Conservation (phyloP, 2,113 vertebrate genomes). For the Catharus fuscescens region DNA sequence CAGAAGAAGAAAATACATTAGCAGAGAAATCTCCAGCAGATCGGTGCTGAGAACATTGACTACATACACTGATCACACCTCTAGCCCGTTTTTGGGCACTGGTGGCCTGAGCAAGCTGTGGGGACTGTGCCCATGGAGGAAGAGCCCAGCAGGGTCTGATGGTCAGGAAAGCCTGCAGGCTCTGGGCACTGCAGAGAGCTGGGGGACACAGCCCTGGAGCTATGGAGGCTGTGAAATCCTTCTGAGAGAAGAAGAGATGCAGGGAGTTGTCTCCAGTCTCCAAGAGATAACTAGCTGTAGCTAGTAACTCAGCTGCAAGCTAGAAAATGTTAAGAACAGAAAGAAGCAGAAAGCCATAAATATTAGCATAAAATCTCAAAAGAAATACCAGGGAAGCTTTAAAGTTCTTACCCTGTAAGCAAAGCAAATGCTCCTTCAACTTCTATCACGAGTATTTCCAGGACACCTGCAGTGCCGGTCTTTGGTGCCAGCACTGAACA, state of each 20-base stretch:
- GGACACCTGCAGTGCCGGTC: neutral
- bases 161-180: accelerated
- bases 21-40: neutral
- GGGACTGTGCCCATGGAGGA: neutral
- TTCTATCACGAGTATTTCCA: neutral
- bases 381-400: neutral
- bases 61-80: accelerated
- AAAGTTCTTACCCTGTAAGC: neutral
- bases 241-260: neutral
- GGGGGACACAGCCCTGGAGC: neutral
- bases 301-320: neutral
- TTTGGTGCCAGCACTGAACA: neutral
- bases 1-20: neutral
- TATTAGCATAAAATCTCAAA: neutral
- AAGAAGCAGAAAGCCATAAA: neutral
- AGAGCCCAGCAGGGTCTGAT: neutral
- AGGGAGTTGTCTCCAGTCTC: neutral
- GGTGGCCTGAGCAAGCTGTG: neutral
- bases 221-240: neutral
- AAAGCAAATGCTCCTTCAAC: neutral
- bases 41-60: neutral
- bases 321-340: neutral
- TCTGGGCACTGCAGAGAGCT: neutral
- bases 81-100: neutral
- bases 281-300: neutral